Conservation (phyloP, 2,888 invertebrate genomes). For the Zaprionus bogoriensis region DNA sequence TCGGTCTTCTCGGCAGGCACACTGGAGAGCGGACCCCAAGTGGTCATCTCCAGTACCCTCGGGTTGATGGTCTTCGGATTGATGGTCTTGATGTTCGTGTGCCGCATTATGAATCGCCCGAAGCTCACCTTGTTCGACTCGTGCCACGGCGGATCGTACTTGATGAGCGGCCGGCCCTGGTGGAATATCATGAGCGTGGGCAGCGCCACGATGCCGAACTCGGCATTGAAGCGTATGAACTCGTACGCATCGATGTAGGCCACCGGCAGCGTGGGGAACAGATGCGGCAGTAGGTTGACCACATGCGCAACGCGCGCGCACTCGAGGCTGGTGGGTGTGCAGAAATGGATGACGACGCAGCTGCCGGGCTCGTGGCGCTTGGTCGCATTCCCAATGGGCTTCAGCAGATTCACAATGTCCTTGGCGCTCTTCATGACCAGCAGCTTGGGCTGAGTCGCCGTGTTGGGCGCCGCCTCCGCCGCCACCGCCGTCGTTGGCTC, state of each 20-base stretch:
- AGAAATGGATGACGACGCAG: constrained; percentile 93
- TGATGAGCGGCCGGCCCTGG: constrained; percentile 88
- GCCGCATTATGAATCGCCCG: constrained; percentile 89
- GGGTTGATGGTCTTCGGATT: constrained; percentile 70
- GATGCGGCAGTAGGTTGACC: constrained; percentile 93
- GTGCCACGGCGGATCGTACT: constrained; percentile 82
- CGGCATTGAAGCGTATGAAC: constrained; percentile 92
- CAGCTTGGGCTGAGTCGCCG: constrained; percentile 33
- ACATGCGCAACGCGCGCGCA: constrained; percentile 95
- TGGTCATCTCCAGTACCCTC: constrained; percentile 81
- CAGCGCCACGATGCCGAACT: constrained; percentile 95
- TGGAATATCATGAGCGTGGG: constrained; percentile 95
- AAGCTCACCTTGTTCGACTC: constrained; percentile 92
- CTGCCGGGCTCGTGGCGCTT: constrained; percentile 86
- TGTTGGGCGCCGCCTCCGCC: constrained; percentile 3
- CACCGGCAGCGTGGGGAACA: constrained; percentile 93
- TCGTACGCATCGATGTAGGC: constrained; percentile 95
- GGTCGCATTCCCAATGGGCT: constrained; percentile 81
- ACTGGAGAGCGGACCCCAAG: constrained; percentile 87
- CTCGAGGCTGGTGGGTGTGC: constrained; percentile 94
- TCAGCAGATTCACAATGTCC: constrained; percentile 79
- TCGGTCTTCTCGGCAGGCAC: constrained; percentile 90
- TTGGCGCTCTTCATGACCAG: constrained; percentile 78
- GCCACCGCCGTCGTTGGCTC: constrained; percentile 51
- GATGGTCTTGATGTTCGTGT: constrained; percentile 87